Evolutionary conservation across 2,113 vertebrate species (phyloP).

Genomic region (Oncorhynchus tshawytscha): DNA sequence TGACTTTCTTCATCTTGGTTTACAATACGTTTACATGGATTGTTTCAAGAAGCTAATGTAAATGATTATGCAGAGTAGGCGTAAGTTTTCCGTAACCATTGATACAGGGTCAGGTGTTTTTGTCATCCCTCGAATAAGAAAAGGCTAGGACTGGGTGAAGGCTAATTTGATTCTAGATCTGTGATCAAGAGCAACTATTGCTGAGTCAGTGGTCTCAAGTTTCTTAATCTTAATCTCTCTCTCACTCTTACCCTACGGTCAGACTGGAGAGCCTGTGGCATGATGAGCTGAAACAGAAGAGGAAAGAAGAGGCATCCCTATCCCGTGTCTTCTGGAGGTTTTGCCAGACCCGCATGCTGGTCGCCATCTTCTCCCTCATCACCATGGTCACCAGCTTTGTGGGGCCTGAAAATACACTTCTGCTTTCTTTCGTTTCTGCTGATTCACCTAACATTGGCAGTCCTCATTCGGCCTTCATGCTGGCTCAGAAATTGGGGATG

Average conservation of each 20-base stretch:
- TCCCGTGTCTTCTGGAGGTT: conserved; percentile 77
- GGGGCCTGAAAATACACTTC: conserved; percentile 72
- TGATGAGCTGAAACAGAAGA: conserved; percentile 70
- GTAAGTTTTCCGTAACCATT: too few species aligned
- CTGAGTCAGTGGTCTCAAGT: too few species aligned
- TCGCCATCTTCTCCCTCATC: conserved; percentile 73
- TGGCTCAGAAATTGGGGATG: not conserved
- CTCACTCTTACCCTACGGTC: not conserved
- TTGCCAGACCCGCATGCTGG: conserved; percentile 76
- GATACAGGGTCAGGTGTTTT: too few species aligned
- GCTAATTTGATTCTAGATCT: too few species aligned
- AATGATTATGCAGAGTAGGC: too few species aligned
- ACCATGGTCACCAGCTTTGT: conserved; percentile 76
- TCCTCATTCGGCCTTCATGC: conserved; percentile 23
- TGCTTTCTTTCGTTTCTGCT: conserved; percentile 21
- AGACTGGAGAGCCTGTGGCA: conserved; percentile 74
- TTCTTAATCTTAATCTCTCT: not conserved
- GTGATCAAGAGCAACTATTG: too few species aligned
- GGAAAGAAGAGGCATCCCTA: conserved; percentile 72
- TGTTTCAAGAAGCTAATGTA: too few species aligned
- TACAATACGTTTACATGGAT: too few species aligned
- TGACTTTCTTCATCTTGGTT: too few species aligned
- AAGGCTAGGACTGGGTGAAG: too few species aligned
- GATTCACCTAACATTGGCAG: conserved; percentile 25
- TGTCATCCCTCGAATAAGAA: too few species aligned